phyloP scores from a whole-genome alignment of 1,140 invertebrate species.

The Episyrphus balteatus region DNA sequence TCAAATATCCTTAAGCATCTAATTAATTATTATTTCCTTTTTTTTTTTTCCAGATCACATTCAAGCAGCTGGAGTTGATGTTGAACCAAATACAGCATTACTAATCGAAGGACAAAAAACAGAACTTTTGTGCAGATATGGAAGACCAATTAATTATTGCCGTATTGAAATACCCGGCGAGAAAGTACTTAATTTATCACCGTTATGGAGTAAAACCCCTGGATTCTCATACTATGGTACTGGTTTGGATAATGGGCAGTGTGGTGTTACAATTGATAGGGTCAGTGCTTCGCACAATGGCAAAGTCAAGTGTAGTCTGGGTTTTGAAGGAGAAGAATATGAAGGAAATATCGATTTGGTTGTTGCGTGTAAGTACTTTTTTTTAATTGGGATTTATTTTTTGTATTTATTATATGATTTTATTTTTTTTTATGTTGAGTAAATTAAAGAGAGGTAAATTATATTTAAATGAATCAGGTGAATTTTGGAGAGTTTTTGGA shows the following conservation, averaged over 20 bases:
- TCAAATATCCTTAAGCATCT: no score
- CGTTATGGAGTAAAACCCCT: conserved; percentile 28
- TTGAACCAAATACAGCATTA: conserved; percentile 29
- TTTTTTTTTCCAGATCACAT: conserved; percentile 22
- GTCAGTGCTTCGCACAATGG: conserved; percentile 55
- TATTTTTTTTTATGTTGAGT: no score
- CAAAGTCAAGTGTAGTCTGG: conserved; percentile 49
- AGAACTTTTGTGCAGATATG: conserved; percentile 38
- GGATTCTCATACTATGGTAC: conserved; percentile 42
- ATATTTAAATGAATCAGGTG: background rate
- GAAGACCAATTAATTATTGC: conserved; percentile 35
- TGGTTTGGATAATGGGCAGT: conserved; percentile 49
- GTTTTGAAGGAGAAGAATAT: conserved; percentile 39
- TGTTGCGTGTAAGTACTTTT: conserved; percentile 54
- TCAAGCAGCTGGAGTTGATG: conserved; percentile 26
- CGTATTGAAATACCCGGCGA: conserved; percentile 42
- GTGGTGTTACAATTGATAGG: conserved; percentile 50
- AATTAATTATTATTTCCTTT: background rate
- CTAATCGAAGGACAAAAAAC: conserved; percentile 37
- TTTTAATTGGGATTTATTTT: background rate
- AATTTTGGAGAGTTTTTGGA: background rate
- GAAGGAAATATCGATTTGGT: conserved; percentile 48
- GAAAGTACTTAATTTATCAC: conserved; percentile 26
- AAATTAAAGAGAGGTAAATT: background rate
- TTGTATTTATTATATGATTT: no score